Percentiles rank a stretch among this genome's conserved stretches.
These are phyloP conservation scores for Orussus abietinus DNA, from an alignment of 1,140 invertebrate species.

Conservation along the genomic window DNA sequence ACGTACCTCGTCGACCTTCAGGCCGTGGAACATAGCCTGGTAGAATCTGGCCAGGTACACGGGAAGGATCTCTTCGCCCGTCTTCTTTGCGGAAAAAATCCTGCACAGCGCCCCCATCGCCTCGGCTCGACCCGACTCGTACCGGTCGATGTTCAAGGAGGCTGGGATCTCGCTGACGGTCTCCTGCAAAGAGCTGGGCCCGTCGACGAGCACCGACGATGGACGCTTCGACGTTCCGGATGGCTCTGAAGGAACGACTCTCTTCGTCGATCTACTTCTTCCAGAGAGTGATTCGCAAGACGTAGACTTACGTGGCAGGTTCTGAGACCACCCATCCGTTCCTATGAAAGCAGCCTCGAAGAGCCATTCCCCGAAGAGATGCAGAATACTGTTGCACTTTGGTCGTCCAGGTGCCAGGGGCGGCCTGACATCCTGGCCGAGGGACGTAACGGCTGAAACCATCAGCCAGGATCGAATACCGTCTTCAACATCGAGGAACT, in stretches of 20 bases:
- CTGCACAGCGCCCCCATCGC: constrained; percentile 91
- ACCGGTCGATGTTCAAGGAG: constrained; percentile 62
- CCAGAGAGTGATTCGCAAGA: no score
- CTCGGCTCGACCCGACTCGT: constrained; percentile 85
- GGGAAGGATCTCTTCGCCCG: constrained; percentile 90
- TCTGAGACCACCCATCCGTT: constrained; percentile 60
- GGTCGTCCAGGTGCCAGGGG: constrained; percentile 73
- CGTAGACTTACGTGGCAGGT: constrained; percentile 53
- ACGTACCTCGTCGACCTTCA: constrained; percentile 63
- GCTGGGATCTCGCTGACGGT: constrained; percentile 47
- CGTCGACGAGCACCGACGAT: constrained; percentile 49
- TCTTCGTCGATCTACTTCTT: no score
- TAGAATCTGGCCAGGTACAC: constrained; percentile 95
- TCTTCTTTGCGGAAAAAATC: constrained; percentile 95
- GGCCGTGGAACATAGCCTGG: constrained; percentile 82
- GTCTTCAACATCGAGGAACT: no score
- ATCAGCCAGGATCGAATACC: constrained; percentile 1
- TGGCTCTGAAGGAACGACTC: constrained; percentile 56
- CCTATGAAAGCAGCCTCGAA: constrained; percentile 93
- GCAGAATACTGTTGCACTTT: constrained; percentile 89
- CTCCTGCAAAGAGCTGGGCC: constrained; percentile 55
- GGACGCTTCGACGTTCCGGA: constrained; percentile 53
- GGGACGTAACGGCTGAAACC: constrained; percentile 53
- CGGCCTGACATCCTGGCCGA: constrained; percentile 57
- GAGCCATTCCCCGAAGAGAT: constrained; percentile 94